These are phyloP conservation scores for Anomalospiza imberbis DNA, from an alignment of 2,797 vertebrate species.

Conservation along the genomic window DNA sequence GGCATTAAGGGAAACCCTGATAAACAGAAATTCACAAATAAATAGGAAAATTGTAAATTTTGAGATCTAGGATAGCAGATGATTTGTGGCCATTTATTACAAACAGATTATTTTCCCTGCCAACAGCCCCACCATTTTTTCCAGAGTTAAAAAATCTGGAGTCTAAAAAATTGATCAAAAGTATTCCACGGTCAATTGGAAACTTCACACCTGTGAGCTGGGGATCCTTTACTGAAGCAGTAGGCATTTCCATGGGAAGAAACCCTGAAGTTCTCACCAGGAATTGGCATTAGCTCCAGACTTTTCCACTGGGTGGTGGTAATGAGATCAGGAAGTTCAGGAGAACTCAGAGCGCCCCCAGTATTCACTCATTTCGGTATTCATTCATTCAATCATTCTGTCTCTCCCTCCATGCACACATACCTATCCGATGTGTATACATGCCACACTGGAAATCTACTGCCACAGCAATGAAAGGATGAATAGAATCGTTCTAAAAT, in stretches of 20 bases:
- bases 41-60: background rate
- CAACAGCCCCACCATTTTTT: background rate
- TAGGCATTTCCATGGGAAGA: background rate
- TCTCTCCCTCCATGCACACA: accelerated
- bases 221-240: background rate
- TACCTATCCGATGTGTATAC: accelerated
- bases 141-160: background rate
- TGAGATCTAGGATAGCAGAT: background rate
- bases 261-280: background rate
- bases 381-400: background rate
- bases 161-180: background rate
- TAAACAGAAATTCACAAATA: background rate
- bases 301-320: slow-evolving; percentile 44
- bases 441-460: background rate
- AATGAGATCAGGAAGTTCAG: slow-evolving; percentile 31
- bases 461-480: background rate
- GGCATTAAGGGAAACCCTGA: background rate
- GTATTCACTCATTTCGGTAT: background rate
- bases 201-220: background rate
- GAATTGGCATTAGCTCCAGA: background rate
- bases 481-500: background rate
- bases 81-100: background rate
- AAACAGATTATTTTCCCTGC: background rate
- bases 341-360: background rate
- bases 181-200: background rate